These are phyloP conservation scores for Drosophila atripex DNA, from an alignment of 2,888 invertebrate genomes.

Conservation along the genomic window DNA sequence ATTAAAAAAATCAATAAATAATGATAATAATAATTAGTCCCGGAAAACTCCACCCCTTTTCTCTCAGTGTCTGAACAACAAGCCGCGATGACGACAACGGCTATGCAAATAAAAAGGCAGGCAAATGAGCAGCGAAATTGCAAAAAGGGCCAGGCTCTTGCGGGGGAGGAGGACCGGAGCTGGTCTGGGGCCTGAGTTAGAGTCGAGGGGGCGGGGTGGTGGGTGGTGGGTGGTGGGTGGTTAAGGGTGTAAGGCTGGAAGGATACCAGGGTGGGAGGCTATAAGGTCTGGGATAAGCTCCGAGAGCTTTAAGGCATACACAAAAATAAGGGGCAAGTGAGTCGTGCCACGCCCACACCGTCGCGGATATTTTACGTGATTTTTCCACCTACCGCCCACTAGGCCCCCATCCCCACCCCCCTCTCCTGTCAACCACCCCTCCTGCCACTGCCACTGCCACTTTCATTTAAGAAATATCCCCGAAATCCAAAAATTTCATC, in stretches of 20 bases:
- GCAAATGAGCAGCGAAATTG: constrained; percentile 67
- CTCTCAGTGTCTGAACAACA: not conserved
- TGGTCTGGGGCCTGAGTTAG: not conserved
- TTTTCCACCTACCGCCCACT: not conserved
- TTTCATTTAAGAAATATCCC: not conserved
- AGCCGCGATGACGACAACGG: constrained; percentile 31
- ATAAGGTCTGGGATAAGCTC: constrained; percentile 28
- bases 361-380: constrained; percentile 6
- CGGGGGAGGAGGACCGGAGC: not conserved
- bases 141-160: constrained; percentile 34
- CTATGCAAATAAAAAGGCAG: constrained; percentile 70
- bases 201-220: not conserved
- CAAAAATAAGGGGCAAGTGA: constrained; percentile 16
- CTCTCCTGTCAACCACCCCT: no score
- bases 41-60: not conserved
- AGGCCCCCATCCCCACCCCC: not conserved
- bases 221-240: not conserved
- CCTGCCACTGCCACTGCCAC: not conserved
- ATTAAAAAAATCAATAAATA: no score
- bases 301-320: constrained; percentile 34
- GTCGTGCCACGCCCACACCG: constrained; percentile 25
- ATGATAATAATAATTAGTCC: not conserved
- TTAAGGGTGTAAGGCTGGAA: not conserved
- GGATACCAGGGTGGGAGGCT: constrained; percentile 1
- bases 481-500: constrained; percentile 27